Base-by-base conservation (phyloP, 1,140 invertebrate genomes). In the Camponotus vicinus region DNA sequence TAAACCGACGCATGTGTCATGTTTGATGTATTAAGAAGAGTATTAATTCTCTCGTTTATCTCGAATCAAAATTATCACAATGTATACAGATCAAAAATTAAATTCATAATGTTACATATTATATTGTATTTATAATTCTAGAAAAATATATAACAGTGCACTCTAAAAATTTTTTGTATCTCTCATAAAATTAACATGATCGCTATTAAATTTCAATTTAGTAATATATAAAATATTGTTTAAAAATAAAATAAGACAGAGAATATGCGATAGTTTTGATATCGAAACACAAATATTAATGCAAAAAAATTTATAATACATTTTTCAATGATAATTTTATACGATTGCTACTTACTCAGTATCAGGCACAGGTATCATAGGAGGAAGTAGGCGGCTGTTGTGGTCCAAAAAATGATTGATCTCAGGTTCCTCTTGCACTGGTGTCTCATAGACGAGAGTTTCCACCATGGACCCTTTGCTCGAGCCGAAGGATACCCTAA, bases 401-500 rank as follows among this genome's bases (percentile, higher is more conserved):
- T 97, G 97, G 94, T 97, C 97, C 88, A 96, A 95, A 77, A 97
- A 96, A 61, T 96, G 96, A 93, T 96, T 97, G 64, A 96, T 97
- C 92, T 96, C 96, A 8, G 96, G 96, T 91, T 97, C 97, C 92
- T 97, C 97, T 91, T 96, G 96, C 40, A 97, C 95, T 9, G 97
- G 97, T 87, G 97, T 98, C 95, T 98, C 98, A 94, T 98, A 98
- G 80, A 98, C 98, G 55, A 98, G 95, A 21, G 98, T 98, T 95
- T 98, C 98, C 55, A 98, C 98, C 98, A 98, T 98, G n/a, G 98
- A 98, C 76, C 98, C 98, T 95, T 98, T 98, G 87, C 98, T 98
- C 92, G 98, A 98, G 66, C 98, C 98, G 94, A 98, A 98, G 49
- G 98, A 98, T 75, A 98, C 98, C 96, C 98, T 98, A 96, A 96